These are phyloP conservation scores for Ditylenchus weischeri DNA, from an alignment of 2,888 invertebrate species.

Conservation along the genomic window DNA sequence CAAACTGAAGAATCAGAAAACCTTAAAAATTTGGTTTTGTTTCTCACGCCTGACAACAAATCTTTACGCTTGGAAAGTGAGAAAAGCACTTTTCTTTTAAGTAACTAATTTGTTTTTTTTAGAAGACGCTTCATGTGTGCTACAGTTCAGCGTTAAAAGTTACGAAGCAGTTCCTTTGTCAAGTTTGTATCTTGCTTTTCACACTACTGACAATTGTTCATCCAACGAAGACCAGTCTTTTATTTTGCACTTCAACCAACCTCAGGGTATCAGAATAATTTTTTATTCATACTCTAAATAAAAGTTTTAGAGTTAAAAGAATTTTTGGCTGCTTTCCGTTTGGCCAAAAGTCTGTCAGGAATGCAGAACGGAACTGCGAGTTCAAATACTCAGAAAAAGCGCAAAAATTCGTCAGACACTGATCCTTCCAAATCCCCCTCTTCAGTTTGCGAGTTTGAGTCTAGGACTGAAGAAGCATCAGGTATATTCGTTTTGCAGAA, in stretches of 20 bases:
- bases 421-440: neutral
- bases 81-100: neutral
- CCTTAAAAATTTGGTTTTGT: neutral
- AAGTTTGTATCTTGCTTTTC: no score
- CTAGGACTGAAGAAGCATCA: constrained; percentile 93
- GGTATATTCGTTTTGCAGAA: no score
- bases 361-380: neutral
- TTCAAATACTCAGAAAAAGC: neutral
- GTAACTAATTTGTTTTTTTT: neutral
- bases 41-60: constrained; percentile 5
- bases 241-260: neutral
- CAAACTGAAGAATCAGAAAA: constrained; percentile 5
- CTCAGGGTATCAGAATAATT: neutral
- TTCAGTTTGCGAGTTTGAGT: constrained; percentile 68
- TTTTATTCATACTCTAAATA: no score
- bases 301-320: neutral
- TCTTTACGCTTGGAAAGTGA: neutral
- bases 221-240: neutral
- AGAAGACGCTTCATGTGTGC: neutral
- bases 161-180: neutral
- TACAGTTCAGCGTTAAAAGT: neutral
- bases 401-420: neutral
- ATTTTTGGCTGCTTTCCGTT: neutral
- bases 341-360: neutral
- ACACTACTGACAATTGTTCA: neutral